Evolutionary conservation across 2,888 invertebrate genomes (phyloP), one percentile per base, ranked within the genome.

Genomic region (Octonoba sinensis): DNA sequence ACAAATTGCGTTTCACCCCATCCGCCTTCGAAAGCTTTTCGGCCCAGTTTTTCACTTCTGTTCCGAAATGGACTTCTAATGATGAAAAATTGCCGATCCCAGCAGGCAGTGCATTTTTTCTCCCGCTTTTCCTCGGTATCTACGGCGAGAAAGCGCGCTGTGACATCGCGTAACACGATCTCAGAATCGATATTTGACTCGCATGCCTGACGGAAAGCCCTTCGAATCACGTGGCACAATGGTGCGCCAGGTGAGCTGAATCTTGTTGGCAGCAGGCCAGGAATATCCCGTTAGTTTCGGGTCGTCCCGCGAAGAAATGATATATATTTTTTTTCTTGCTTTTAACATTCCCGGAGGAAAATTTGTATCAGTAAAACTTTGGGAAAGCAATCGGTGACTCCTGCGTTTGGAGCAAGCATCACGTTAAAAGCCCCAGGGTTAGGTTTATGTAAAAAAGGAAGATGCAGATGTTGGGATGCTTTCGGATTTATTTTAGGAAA

Each of bases 81-180:
- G 57, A 56, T 69, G 20, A 56, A 69, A 56, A 56, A 36, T 44
- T n/a, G 36, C 59, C 24, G 44, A 20, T 44, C 44, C 24, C 57
- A 70, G 47, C 54, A 44, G 24, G 20, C 24, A 20, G 24, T 13
- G 56, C 15, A 18, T 36, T n/a, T 3, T 54, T 69, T 47, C 13
- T 46, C 59, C n/a, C 4, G 12, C 54, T 54, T 54, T 54, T 54
- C 54, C 36, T 11, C 54, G 20, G 54, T 36, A 36, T 49, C 22
- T 18, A n/a, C 18, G 59, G 60, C 47, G 59, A 51, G 51, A 51
- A 69, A 70, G 36, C 69, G 36, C 56, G 51, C 46, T 64, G 20
- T 74, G 66, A 74, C 74, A 74, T 49, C 24, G 47, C 20, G 74
- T 66, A 73, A 64, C 73, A 51, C 64, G 73, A 73, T 73, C 66